Conservation (phyloP, 1,140 invertebrate genomes). For the Zaprionus taronus region DNA sequence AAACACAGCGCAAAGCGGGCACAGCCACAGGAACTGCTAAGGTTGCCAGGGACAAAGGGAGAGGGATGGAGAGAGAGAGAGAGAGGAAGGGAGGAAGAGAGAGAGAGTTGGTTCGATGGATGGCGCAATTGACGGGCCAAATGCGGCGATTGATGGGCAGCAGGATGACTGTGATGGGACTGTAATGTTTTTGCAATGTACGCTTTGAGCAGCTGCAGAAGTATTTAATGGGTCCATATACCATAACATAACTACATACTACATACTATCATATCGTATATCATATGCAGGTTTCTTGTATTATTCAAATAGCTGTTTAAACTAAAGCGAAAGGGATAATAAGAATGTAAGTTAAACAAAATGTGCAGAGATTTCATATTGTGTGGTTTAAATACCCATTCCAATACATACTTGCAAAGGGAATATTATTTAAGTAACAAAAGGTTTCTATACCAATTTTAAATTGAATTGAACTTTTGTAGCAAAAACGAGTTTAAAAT, state of each 20-base stretch:
- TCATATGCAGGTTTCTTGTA: neutral
- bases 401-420: too few species aligned
- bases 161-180: neutral
- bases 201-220: neutral
- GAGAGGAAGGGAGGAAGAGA: neutral
- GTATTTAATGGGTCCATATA: neutral
- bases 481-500: too few species aligned
- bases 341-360: neutral
- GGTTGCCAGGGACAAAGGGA: neutral
- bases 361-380: neutral
- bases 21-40: slow-evolving; percentile 10
- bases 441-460: too few species aligned
- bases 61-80: neutral
- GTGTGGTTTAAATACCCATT: neutral
- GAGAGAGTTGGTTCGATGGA: neutral
- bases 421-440: too few species aligned
- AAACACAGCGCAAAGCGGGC: slow-evolving; percentile 44
- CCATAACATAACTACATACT: neutral
- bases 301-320: neutral
- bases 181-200: neutral
- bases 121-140: slow-evolving; percentile 4
- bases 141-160: slow-evolving; percentile 3
- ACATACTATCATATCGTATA: neutral
- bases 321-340: neutral
- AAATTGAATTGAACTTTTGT: too few species aligned